A percentile compares a stretch with the other conserved stretches of the same genome.
phyloP scores from a whole-genome alignment of 2,888 invertebrate species.

The Uropetala carovei region DNA sequence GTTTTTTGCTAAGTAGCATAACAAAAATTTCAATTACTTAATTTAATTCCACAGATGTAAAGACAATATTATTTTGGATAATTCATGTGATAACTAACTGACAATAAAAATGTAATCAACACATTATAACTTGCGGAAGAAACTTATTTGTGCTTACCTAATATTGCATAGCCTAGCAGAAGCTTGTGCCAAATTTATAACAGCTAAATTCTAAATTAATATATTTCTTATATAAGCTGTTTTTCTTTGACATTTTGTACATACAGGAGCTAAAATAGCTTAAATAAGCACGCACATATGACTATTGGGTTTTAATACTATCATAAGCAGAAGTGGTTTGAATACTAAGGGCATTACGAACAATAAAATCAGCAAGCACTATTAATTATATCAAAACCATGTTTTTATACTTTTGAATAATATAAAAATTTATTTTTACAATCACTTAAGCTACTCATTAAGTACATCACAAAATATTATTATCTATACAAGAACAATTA shows the following conservation, averaged over 20 bases:
- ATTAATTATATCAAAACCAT: too few relatives aligned
- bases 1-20: too few relatives aligned
- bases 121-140: too few relatives aligned
- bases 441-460: not conserved
- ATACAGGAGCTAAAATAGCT: not conserved
- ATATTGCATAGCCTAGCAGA: constrained; percentile 4
- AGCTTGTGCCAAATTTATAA: not conserved
- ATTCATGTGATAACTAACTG: too few relatives aligned
- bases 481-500: not conserved
- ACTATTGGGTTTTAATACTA: not conserved
- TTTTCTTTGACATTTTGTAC: not conserved
- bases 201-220: not conserved
- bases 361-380: constrained; percentile 4
- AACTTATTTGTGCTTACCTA: not conserved
- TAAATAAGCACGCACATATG: constrained; percentile 20
- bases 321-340: constrained; percentile 1
- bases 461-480: not conserved
- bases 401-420: not conserved
- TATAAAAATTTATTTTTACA: not conserved
- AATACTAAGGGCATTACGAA: not conserved
- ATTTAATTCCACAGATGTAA: too few relatives aligned
- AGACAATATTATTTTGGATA: too few relatives aligned
- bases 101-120: too few relatives aligned
- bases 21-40: too few relatives aligned
- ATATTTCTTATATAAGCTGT: not conserved